phyloP scores from a whole-genome alignment of 2,797 vertebrate genomes.

The Hapalemur alaotrensis region DNA sequence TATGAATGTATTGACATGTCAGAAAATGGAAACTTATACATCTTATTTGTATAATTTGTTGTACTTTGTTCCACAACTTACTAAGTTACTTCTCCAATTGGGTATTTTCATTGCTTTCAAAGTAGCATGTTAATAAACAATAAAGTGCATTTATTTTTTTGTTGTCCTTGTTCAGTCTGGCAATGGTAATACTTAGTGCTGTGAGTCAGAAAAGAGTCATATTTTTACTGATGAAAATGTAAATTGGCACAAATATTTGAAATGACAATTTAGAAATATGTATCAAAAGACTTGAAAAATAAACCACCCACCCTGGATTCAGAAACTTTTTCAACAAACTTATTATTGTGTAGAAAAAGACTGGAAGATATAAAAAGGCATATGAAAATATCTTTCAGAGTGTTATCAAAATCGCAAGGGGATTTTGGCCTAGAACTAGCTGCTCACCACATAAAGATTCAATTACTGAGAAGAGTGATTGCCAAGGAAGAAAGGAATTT shows the following conservation, averaged over 20 bases:
- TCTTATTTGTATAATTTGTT: not conserved
- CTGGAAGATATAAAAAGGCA: not conserved
- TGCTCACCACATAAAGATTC: not conserved
- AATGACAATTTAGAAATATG: conserved; percentile 44
- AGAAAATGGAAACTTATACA: not conserved
- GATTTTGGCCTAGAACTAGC: not conserved
- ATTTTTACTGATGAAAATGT: not conserved
- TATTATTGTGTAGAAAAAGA: not conserved
- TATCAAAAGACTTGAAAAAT: conserved; percentile 33
- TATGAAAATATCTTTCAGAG: not conserved
- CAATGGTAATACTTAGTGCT: not conserved
- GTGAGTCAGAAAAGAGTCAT: conserved; percentile 17
- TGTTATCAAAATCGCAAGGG: not conserved
- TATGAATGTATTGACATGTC: not conserved
- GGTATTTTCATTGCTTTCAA: not conserved
- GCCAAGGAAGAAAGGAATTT: not conserved
- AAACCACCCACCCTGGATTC: not conserved
- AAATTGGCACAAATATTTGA: conserved; percentile 53
- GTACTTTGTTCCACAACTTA: not conserved
- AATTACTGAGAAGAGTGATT: not conserved
- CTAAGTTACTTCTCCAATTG: not conserved
- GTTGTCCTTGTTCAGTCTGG: not conserved
- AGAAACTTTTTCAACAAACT: not conserved
- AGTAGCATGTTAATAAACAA: not conserved
- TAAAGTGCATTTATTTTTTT: not conserved